Base-by-base conservation (phyloP, 2,888 invertebrate genomes). In the Hyalella azteca region DNA sequence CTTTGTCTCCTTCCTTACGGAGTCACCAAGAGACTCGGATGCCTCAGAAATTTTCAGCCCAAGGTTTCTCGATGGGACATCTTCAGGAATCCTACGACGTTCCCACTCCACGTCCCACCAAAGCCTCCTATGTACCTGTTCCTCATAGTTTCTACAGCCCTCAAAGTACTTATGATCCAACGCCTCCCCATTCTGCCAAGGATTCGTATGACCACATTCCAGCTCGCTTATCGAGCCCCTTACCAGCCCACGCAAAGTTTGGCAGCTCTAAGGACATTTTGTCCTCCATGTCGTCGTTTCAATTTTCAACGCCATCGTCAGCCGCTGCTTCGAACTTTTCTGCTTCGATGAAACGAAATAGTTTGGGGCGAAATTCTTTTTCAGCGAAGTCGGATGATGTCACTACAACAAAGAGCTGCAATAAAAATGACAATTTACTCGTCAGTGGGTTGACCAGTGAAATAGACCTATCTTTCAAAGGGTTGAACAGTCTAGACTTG, bases 311-410 rank as follows among this genome's bases (percentile, higher is more conserved):
- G 7, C 66, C 66, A 32, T 19, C 32, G n/a, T 36, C 13, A 15
- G 66, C 66, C 3, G 32, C 66, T 36, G 39, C 66, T n/a, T 66
- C 36, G 36, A 66, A 66, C 13, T 66, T 66, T 29, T 66, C 66
- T 39, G n/a, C 66, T 19, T 66, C 36, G 3, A 36, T 36, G 5
- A 15, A 15, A 4, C 19, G 59, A 32, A 32, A 59, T 11, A 59
- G 32, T 4, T 59, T 59, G 32, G 19, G 29, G 4, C 59, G 4
- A 26, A 54, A 22, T 26, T 22, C 54, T 2, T 11, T 29, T 54
- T 54, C 54, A 22, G 54, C 22, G 26, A 54, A 54, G 22, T n/a
- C 26, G 11, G 26, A 26, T 54, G 26, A 7, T 22, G 26, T 5
- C 26, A 11, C 7, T 22, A 22, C 0, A 7, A 22, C 22, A 54